Base-by-base conservation (phyloP, 2,888 invertebrate species). In the Idaea dimidiata region DNA sequence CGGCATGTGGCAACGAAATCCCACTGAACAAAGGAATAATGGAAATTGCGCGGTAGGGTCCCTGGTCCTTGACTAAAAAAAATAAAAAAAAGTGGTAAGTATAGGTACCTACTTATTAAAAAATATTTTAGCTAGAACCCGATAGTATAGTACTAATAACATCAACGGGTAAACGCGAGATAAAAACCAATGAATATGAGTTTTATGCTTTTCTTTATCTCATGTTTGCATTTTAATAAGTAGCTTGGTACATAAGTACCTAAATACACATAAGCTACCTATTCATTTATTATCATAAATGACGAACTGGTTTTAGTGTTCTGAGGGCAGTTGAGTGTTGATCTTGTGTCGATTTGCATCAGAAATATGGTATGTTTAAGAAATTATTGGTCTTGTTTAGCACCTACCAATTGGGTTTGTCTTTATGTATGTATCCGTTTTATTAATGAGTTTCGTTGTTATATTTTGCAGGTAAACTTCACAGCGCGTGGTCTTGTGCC, bases 401-500 rank as follows among this genome's bases (percentile, higher is more conserved):
- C 5, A n/a, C n/a, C n/a, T n/a, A n/a, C n/a, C n/a, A n/a, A 24
- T 24, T 24, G 24, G 24, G 24, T 24, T 5, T 24, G 5, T 24
- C 24, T 24, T 1, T 24, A 24, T 3, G 24, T 5, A 5, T 5
- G 24, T 24, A 5, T 5, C 3, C 24, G 24, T 24, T 24, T 24
- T 3, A 24, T 24, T 24, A 17, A 6, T 54, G 0, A 54, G 3
- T n/a, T 7, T 55, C 10, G 54, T 17, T n/a, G 7, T 18, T 63
- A 58, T 24, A 64, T 58, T 68, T 81, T 73, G 62, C 73, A 93
- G 93, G 91, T 89, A 59, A 79, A 80, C 4, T 94, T 94, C 75
- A 92, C 84, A 59, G 95, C 94, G 65, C 89, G 92, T 73, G 96
- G 96, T 8, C 79, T 95, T 16, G 93, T 96, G 84, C 95, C 94